Evolutionary conservation across 92 coral and sea anemone genomes (phyloP).

Genomic region (Montipora capitata): DNA sequence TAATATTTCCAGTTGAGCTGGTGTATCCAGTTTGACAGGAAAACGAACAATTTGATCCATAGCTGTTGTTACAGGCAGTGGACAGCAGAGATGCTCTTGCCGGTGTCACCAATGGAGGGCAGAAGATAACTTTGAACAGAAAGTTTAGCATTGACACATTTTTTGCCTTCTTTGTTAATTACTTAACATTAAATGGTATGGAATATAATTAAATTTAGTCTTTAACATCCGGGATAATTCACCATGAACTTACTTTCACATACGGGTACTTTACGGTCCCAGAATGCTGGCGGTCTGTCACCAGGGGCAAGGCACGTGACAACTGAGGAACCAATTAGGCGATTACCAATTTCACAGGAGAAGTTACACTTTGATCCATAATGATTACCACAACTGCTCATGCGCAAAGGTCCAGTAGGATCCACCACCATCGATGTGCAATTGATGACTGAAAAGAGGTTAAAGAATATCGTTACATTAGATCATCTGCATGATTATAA

Average conservation of each 20-base stretch:
- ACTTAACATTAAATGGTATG: no score
- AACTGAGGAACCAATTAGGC: conserved; percentile 9
- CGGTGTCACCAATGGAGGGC: conserved; percentile 1
- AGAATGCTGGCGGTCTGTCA: not conserved
- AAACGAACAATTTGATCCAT: conserved; percentile 25
- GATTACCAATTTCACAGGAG: conserved; percentile 28
- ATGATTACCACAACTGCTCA: not conserved
- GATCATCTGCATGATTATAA: no score
- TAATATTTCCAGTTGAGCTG: conserved; percentile 12
- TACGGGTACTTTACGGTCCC: not conserved
- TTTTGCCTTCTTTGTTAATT: no score
- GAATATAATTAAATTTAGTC: no score
- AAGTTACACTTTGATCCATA: not conserved
- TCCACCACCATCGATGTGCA: no score
- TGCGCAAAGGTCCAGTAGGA: conserved; percentile 24
- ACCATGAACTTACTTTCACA: not conserved
- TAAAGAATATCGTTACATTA: no score
- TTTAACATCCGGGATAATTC: no score
- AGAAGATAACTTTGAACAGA: not conserved
- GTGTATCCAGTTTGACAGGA: conserved; percentile 25
- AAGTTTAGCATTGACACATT: rapidly evolving
- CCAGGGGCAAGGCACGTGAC: conserved; percentile 24
- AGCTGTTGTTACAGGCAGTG: not conserved
- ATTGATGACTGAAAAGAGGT: no score
- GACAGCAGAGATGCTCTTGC: not conserved